Percentiles rank a stretch among this genome's conserved stretches.
Conservation (phyloP, 2,888 invertebrate genomes). For the Amblyteles armatorius region DNA sequence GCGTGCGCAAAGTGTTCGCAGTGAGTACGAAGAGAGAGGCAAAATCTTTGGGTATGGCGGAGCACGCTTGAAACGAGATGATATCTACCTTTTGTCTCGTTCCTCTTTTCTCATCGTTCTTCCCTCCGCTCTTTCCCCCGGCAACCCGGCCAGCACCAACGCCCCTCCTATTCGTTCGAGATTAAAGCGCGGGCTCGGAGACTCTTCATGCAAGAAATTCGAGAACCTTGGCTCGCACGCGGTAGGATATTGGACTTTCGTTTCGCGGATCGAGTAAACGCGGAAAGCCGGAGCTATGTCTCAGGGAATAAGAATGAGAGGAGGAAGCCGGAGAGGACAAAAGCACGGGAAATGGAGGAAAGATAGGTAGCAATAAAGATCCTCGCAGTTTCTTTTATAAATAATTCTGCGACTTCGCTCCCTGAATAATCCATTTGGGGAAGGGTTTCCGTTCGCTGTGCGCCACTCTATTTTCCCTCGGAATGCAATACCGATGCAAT, state of each 20-base stretch:
- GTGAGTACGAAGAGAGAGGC: background rate
- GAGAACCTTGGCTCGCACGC: constrained; percentile 41
- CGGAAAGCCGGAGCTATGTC: background rate
- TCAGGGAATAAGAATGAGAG: constrained; percentile 1
- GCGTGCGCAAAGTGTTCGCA: constrained; percentile 25
- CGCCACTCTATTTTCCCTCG: background rate
- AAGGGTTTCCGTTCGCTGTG: constrained; percentile 6
- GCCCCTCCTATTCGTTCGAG: constrained; percentile 27
- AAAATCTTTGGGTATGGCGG: constrained; percentile 10
- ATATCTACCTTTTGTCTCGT: constrained; percentile 58
- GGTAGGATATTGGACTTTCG: constrained; percentile 56
- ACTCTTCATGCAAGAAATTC: constrained; percentile 55
- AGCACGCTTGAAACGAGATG: constrained; percentile 26
- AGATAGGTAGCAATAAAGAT: constrained; percentile 62
- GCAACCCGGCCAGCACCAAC: background rate
- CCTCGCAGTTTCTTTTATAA: constrained; percentile 47
- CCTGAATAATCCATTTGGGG: constrained; percentile 47
- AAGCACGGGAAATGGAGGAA: background rate
- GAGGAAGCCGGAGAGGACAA: constrained; percentile 3
- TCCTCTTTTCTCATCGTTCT: constrained; percentile 15
- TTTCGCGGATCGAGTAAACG: constrained; percentile 30
- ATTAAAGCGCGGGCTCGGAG: constrained; percentile 40
- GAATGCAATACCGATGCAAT: constrained; percentile 8
- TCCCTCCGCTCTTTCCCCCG: background rate
- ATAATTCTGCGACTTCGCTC: constrained; percentile 52